phyloP scores from a whole-genome alignment of 2,888 invertebrate species.

The Agrypnus murinus region DNA sequence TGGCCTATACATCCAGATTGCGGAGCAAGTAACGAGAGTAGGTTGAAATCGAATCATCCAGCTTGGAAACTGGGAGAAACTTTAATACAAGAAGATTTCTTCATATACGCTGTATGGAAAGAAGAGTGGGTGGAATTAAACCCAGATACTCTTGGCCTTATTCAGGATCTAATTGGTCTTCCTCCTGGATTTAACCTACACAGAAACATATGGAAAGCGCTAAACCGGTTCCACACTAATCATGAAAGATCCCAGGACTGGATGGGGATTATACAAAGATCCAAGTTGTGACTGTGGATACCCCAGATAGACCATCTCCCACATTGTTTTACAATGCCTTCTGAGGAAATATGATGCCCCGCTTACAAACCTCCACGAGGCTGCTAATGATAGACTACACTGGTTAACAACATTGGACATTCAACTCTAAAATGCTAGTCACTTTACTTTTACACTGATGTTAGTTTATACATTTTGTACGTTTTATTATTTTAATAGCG shows the following conservation, averaged over 20 bases:
- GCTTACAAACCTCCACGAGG: neutral
- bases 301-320: slow-evolving; percentile 3
- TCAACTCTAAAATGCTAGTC: no score
- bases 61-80: no score
- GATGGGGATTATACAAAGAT: neutral
- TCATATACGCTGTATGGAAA: neutral
- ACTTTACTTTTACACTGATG: no score
- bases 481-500: no score
- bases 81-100: no score
- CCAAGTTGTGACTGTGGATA: neutral
- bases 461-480: no score
- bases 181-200: neutral
- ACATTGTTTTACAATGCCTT: neutral
- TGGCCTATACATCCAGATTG: no score
- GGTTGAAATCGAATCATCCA: no score
- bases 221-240: neutral
- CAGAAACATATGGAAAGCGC: neutral
- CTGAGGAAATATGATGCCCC: neutral
- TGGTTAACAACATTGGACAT: no score
- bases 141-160: slow-evolving; percentile 2
- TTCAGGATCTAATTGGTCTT: neutral
- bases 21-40: no score
- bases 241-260: neutral
- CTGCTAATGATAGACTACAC: neutral
- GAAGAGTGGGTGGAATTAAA: neutral